Percentiles rank a stretch among this genome's conserved stretches.
These are phyloP conservation scores for Actinia tenebrosa DNA, from an alignment of 64 coral and sea anemone species.

Conservation along the genomic window DNA sequence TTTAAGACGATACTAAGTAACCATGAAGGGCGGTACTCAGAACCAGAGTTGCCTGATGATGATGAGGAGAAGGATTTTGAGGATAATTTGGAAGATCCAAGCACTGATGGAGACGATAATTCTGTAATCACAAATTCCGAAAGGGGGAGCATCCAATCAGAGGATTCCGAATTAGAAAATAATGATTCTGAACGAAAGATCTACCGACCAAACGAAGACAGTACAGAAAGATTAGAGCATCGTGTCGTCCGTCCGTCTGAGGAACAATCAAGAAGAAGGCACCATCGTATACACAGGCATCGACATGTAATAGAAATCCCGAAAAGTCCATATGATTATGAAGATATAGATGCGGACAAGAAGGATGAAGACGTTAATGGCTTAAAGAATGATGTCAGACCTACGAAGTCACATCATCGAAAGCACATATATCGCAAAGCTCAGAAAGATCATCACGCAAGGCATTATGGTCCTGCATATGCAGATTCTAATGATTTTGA, in stretches of 20 bases:
- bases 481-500: not conserved
- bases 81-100: not conserved
- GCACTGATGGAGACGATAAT: not conserved
- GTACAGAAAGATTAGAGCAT: slow-evolving; percentile 11
- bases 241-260: not conserved
- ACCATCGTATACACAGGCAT: not conserved
- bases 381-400: not conserved
- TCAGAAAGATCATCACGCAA: not conserved
- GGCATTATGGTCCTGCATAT: not conserved
- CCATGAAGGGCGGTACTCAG: not conserved
- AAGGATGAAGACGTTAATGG: not conserved
- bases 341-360: not conserved
- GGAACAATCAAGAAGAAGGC: not conserved
- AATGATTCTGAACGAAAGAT: not conserved
- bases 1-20: not conserved
- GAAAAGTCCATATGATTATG: slow-evolving; percentile 6
- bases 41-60: not conserved
- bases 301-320: not conserved
- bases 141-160: not conserved
- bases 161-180: not conserved
- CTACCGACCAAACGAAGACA: slow-evolving; percentile 11
- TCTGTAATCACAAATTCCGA: not conserved
- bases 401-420: not conserved
- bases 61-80: not conserved
- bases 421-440: not conserved